These are phyloP conservation scores for Bradypodion ventrale DNA, from an alignment of 2,797 vertebrate species.

Conservation along the genomic window DNA sequence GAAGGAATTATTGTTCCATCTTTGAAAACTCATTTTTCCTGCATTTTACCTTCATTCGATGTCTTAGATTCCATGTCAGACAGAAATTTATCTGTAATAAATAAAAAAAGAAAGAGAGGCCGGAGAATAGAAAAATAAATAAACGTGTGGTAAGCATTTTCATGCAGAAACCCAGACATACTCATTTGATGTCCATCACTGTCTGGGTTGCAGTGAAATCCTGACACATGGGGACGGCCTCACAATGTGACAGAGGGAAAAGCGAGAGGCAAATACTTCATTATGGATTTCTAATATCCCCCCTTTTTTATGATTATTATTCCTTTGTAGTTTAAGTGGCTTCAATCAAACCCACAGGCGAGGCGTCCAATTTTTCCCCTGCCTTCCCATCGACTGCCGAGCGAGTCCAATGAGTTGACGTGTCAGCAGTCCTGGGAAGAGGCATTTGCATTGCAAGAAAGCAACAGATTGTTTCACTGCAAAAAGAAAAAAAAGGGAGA, in stretches of 20 bases:
- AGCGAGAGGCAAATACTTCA: conserved; percentile 31
- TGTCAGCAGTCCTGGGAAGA: conserved; percentile 55
- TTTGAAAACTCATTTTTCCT: conserved; percentile 51
- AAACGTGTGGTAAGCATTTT: conserved; percentile 70
- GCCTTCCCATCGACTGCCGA: conserved; percentile 23
- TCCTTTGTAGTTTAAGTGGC: conserved; percentile 39
- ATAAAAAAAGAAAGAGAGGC: background rate
- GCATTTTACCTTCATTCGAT: conserved; percentile 51
- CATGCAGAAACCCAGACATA: conserved; percentile 61
- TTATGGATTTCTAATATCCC: background rate
- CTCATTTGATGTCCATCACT: conserved; percentile 61
- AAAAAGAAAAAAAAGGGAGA: background rate
- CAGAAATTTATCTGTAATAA: conserved; percentile 69
- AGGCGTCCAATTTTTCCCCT: conserved; percentile 30
- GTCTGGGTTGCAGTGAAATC: conserved; percentile 47
- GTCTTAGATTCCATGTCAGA: conserved; percentile 59
- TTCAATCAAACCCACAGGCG: conserved; percentile 48
- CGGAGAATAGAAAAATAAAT: conserved; percentile 60
- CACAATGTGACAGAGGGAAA: background rate
- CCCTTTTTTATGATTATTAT: background rate
- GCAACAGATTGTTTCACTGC: conserved; percentile 32
- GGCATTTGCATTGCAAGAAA: conserved; percentile 61
- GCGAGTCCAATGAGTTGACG: conserved; percentile 47
- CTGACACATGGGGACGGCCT: conserved; percentile 35
- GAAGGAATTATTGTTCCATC: too few species aligned